Evolutionary conservation across 1,140 invertebrate species (phyloP).

Genomic region (Aphelenchoides fujianensis): DNA sequence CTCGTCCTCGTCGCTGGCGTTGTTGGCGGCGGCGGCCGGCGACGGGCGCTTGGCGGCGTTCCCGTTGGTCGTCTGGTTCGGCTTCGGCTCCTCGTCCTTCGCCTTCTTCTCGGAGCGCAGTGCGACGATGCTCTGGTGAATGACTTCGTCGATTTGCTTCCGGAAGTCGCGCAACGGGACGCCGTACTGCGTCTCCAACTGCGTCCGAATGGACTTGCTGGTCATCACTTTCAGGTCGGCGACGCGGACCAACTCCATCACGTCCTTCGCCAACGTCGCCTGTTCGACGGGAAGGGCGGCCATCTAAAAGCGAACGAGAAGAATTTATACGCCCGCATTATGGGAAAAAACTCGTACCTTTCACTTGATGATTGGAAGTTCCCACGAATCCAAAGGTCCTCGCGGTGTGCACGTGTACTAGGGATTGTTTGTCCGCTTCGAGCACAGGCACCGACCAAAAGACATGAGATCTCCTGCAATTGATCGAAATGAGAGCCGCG

Average conservation of each 20-base stretch:
- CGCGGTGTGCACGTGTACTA: too few species aligned
- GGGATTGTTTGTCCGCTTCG: too few species aligned
- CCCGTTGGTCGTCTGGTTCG: neutral
- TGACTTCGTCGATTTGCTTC: slow-evolving; percentile 27
- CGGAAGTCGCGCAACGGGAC: slow-evolving; percentile 16
- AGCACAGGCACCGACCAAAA: too few species aligned
- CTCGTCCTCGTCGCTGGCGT: neutral
- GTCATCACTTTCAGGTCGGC: slow-evolving; percentile 21
- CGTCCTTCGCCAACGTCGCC: neutral
- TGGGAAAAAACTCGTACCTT: slow-evolving; percentile 1
- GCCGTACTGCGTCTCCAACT: slow-evolving; percentile 33
- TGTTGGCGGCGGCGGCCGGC: neutral
- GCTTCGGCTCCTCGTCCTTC: neutral
- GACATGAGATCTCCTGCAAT: neutral
- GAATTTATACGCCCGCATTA: too few species aligned
- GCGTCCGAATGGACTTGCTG: slow-evolving; percentile 34
- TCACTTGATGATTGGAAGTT: neutral
- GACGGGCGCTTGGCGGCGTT: neutral
- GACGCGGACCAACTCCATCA: neutral
- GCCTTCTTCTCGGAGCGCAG: neutral
- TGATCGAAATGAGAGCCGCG: neutral
- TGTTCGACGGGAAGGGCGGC: slow-evolving; percentile 26
- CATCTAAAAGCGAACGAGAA: slow-evolving; percentile 24
- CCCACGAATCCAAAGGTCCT: too few species aligned
- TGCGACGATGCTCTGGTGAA: neutral